Conservation (phyloP, 2,113 vertebrate species). For the Campylorhamphus procurvoides region DNA sequence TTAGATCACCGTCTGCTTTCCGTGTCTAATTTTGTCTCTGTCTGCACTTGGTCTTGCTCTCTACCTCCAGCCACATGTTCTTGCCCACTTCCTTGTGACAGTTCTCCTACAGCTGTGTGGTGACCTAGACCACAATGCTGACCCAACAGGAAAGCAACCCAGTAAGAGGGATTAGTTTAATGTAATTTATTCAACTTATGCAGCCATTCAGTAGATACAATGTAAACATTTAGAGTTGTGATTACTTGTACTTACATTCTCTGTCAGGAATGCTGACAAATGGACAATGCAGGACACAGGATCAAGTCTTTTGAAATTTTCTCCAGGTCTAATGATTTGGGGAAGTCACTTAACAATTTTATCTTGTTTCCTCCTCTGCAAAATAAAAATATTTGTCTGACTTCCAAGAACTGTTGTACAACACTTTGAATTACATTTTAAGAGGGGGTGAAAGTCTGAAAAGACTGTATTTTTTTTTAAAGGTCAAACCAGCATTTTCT, state of each 20-base stretch:
- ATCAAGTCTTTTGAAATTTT: not conserved
- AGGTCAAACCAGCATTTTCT: not conserved
- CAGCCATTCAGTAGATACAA: not conserved
- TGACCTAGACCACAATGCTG: not conserved
- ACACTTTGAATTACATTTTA: not conserved
- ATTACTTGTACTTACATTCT: not conserved
- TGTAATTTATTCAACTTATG: not conserved
- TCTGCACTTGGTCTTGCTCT: slow-evolving; percentile 11
- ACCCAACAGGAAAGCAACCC: slow-evolving; percentile 45
- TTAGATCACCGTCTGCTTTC: slow-evolving; percentile 11
- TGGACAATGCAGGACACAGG: not conserved
- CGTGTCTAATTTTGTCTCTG: not conserved
- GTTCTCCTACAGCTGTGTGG: slow-evolving; percentile 28
- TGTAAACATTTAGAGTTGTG: not conserved
- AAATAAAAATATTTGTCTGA: not conserved
- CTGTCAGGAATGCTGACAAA: not conserved
- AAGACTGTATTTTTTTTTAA: not conserved
- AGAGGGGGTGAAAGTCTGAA: not conserved
- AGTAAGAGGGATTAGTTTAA: not conserved
- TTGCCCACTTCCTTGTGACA: slow-evolving; percentile 35
- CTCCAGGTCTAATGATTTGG: not conserved
- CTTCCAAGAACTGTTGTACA: not conserved
- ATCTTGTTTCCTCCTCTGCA: not conserved
- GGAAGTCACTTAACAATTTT: not conserved
- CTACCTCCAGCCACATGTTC: slow-evolving; percentile 31